Evolutionary conservation across 2,113 vertebrate genomes (phyloP).

Genomic region (Pteronura brasiliensis): DNA sequence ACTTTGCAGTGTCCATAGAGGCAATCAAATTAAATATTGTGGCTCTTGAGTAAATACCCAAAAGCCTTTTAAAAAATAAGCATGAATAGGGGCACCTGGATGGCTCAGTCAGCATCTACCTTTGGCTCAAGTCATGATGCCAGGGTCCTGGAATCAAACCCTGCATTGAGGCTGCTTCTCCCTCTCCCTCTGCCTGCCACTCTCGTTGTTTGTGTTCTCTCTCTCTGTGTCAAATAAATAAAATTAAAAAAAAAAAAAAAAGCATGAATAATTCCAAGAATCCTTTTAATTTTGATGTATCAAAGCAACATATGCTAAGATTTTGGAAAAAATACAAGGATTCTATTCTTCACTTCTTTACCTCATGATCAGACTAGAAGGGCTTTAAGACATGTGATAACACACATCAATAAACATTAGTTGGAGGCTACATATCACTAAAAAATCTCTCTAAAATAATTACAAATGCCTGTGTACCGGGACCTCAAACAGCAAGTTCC

Average conservation of each 20-base stretch:
- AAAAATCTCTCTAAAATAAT: background rate
- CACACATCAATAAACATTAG: background rate
- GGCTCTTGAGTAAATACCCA: background rate
- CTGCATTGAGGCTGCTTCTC: too few relatives aligned
- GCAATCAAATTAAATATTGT: background rate
- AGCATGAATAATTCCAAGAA: background rate
- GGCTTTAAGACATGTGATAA: background rate
- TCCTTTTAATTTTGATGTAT: background rate
- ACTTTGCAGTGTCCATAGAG: background rate
- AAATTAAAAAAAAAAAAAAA: background rate
- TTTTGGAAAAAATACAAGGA: background rate
- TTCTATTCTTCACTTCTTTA: conserved; percentile 12
- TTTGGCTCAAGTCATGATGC: background rate
- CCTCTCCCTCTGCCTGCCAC: too few relatives aligned
- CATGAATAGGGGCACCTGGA: background rate
- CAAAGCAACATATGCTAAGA: background rate
- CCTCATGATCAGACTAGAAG: background rate
- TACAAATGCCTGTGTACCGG: background rate
- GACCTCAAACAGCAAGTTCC: background rate
- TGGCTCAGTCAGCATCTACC: background rate
- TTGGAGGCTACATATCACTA: background rate
- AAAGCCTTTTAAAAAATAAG: background rate
- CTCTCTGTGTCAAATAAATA: too few relatives aligned
- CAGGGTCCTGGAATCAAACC: background rate
- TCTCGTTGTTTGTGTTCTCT: too few relatives aligned